Conservation (phyloP, 1,140 invertebrate genomes). For the Pseudoatta argentina region DNA sequence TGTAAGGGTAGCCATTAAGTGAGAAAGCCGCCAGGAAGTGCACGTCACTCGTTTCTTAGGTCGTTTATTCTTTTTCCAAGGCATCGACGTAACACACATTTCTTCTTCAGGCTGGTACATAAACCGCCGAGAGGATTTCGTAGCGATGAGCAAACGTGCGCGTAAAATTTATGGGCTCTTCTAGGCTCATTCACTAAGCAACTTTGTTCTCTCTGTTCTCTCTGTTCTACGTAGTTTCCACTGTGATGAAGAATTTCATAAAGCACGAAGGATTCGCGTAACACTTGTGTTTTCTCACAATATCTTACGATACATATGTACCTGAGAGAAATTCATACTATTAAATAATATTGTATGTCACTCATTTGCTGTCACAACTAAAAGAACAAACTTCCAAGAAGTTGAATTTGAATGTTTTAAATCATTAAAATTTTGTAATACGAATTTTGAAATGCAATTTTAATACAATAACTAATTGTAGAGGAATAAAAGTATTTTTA, state of each 20-base stretch:
- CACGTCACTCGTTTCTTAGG: constrained; percentile 18
- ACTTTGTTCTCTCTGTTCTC: constrained; percentile 10
- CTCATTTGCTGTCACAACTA: not conserved
- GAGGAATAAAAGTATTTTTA: too few species aligned
- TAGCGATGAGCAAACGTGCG: constrained; percentile 35
- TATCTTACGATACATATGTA: not conserved
- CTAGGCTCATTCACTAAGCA: constrained; percentile 43
- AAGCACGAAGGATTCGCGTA: constrained; percentile 23
- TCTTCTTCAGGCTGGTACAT: constrained; percentile 7
- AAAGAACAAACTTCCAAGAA: too few species aligned
- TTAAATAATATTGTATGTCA: not conserved
- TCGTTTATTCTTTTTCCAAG: constrained; percentile 39
- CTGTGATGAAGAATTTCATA: constrained; percentile 45
- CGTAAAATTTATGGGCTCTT: constrained; percentile 60
- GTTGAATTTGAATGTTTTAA: too few species aligned
- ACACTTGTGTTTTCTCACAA: not conserved
- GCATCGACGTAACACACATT: constrained; percentile 52
- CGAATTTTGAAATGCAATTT: too few species aligned
- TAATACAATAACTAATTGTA: too few species aligned
- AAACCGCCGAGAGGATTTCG: constrained; percentile 42
- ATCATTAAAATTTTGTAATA: too few species aligned
- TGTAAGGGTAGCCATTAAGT: constrained; percentile 23
- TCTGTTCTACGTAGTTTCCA: constrained; percentile 21
- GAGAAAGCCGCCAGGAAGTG: constrained; percentile 7
- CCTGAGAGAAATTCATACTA: not conserved